Conservation (phyloP, 1,140 invertebrate species). For the Neelides sp. region DNA sequence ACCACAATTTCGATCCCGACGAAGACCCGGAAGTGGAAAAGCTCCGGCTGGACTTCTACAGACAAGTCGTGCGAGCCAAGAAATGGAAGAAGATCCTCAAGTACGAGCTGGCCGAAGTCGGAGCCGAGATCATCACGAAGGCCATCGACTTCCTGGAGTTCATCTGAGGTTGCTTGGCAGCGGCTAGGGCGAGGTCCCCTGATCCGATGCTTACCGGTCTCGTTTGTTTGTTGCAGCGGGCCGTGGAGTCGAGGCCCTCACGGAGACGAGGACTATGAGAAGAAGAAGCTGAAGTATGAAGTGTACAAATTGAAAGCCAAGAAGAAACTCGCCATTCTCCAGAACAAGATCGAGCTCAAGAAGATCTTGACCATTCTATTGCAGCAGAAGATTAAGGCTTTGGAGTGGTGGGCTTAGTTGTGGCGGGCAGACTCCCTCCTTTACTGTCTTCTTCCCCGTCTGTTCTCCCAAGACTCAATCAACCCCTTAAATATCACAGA, state of each 20-base stretch:
- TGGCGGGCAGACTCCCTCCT: conserved; percentile 1
- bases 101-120: conserved; percentile 26
- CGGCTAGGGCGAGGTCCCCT: conserved; percentile 8
- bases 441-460: no score
- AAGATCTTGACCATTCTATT: conserved; percentile 29
- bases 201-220: neutral
- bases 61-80: conserved; percentile 19
- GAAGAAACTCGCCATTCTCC: conserved; percentile 29
- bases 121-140: conserved; percentile 22
- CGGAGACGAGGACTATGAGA: conserved; percentile 26
- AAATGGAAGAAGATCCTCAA: conserved; percentile 30
- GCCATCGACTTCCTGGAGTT: conserved; percentile 28
- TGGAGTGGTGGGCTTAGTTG: conserved; percentile 26
- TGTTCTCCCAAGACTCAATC: no score
- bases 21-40: conserved; percentile 28
- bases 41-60: conserved; percentile 27
- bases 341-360: conserved; percentile 31
- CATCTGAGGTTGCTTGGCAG: conserved; percentile 11
- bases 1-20: no score
- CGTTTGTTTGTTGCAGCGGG: neutral
- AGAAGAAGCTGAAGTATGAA: conserved; percentile 28
- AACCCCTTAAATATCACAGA: neutral
- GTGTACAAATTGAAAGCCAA: conserved; percentile 30
- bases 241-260: no score
- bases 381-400: conserved; percentile 30